phyloP scores from a whole-genome alignment of 2,888 invertebrate genomes.

The Xylota sylvarum region DNA sequence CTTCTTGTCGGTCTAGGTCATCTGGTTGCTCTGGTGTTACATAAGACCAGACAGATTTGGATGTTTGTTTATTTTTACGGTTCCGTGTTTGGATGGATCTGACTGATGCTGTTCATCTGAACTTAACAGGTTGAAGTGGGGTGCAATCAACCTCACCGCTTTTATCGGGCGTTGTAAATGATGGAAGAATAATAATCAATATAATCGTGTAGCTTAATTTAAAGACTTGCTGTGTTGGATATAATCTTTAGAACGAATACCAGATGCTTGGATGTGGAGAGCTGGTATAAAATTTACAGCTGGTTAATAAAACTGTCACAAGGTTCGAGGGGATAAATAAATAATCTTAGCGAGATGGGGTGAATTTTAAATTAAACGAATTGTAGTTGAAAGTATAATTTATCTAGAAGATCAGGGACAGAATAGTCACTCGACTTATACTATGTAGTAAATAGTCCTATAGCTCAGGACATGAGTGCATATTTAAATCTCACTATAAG shows the following conservation, averaged over 20 bases:
- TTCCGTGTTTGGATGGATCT: conserved; percentile 24
- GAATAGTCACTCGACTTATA: too few species aligned
- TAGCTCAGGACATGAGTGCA: too few species aligned
- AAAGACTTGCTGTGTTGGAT: not conserved
- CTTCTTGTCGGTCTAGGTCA: conserved; percentile 58
- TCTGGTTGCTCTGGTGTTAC: conserved; percentile 30
- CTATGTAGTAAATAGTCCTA: too few species aligned
- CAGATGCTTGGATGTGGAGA: not conserved
- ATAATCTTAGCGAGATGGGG: not conserved
- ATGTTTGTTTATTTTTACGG: conserved; percentile 47
- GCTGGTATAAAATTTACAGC: not conserved
- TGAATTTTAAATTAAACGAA: not conserved
- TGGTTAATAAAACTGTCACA: conserved; percentile 17
- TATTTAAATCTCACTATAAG: too few species aligned
- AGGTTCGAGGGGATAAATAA: not conserved
- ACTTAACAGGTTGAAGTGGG: conserved; percentile 43
- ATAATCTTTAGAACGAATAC: not conserved
- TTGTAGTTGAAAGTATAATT: too few species aligned
- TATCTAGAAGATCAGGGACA: too few species aligned
- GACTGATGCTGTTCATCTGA: conserved; percentile 13
- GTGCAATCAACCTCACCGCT: conserved; percentile 25
- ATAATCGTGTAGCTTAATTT: conserved; percentile 14
- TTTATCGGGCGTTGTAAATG: conserved; percentile 32
- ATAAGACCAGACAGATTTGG: conserved; percentile 22
- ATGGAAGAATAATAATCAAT: conserved; percentile 39